phyloP scores from a whole-genome alignment of 1,140 invertebrate species.

The Drosophila sechellia region DNA sequence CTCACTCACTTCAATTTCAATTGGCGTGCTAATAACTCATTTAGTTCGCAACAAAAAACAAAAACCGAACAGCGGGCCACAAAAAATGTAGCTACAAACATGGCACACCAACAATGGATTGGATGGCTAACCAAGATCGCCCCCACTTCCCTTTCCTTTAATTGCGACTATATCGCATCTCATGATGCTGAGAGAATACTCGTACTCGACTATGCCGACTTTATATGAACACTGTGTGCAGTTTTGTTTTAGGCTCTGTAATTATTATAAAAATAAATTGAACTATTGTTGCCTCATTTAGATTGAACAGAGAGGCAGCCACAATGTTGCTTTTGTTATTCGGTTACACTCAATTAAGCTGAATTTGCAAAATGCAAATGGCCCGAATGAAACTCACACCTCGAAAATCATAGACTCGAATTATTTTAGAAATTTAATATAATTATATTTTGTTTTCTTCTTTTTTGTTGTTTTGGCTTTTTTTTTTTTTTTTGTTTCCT shows the following conservation, averaged over 20 bases:
- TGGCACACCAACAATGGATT: conserved; percentile 57
- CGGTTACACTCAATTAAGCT: conserved; percentile 80
- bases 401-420: conserved; percentile 27
- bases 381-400: conserved; percentile 60
- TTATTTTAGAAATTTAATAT: conserved; percentile 59
- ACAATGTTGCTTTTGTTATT: conserved; percentile 77
- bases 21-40: conserved; percentile 83
- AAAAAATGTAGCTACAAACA: conserved; percentile 64
- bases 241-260: conserved; percentile 56
- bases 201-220: conserved; percentile 9
- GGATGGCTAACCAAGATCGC: conserved; percentile 32
- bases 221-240: conserved; percentile 34
- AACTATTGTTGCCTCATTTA: conserved; percentile 81
- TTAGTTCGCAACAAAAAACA: conserved; percentile 70
- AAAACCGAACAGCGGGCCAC: conserved; percentile 38
- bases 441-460: conserved; percentile 39
- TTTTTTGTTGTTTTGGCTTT: conserved; percentile 17
- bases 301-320: conserved; percentile 43
- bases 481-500: conserved; percentile 25
- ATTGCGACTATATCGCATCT: conserved; percentile 11
- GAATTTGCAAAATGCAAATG: conserved; percentile 80
- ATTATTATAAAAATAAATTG: conserved; percentile 83
- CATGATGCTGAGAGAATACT: conserved; percentile 74
- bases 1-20: conserved; percentile 68
- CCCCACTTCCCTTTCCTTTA: conserved; percentile 11